Evolutionary conservation across 2,113 vertebrate genomes (phyloP).

Genomic region (Todiramphus chloris): DNA sequence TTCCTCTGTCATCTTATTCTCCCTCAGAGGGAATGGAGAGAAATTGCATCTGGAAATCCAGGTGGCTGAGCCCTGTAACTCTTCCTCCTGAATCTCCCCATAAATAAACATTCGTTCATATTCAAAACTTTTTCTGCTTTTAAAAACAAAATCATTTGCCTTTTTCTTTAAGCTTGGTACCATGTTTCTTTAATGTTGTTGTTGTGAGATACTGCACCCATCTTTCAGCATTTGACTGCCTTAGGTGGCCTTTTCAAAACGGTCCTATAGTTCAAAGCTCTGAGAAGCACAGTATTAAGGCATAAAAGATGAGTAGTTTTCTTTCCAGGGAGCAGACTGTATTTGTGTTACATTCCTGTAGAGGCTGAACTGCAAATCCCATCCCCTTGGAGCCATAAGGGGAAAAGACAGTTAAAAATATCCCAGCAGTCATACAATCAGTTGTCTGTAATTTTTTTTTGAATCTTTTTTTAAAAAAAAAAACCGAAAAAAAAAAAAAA

Average conservation of each 20-base stretch:
- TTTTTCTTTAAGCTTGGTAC: constrained; percentile 24
- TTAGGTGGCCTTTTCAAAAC: constrained; percentile 13
- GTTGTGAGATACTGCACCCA: constrained; percentile 34
- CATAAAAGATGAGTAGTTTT: constrained; percentile 42
- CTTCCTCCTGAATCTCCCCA: not conserved
- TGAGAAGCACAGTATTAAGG: constrained; percentile 42
- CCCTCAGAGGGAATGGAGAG: constrained; percentile 34
- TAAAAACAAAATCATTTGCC: not conserved
- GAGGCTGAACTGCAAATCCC: constrained; percentile 39
- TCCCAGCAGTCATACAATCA: constrained; percentile 71
- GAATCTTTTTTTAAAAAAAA: not conserved
- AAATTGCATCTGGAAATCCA: constrained; percentile 30
- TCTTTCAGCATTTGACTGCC: constrained; percentile 21
- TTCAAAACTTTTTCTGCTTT: not conserved
- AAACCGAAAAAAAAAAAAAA: not conserved
- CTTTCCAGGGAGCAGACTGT: constrained; percentile 37
- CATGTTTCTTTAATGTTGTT: constrained; percentile 27
- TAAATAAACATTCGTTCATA: not conserved
- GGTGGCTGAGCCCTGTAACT: not conserved
- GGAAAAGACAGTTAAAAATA: constrained; percentile 28
- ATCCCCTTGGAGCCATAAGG: constrained; percentile 21
- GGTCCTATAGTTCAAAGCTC: constrained; percentile 32
- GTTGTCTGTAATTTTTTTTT: constrained; percentile 70
- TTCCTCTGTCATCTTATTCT: not conserved
- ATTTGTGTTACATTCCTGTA: constrained; percentile 44